phyloP scores from a whole-genome alignment of 2,113 vertebrate genomes.

The Mellivora capensis region DNA sequence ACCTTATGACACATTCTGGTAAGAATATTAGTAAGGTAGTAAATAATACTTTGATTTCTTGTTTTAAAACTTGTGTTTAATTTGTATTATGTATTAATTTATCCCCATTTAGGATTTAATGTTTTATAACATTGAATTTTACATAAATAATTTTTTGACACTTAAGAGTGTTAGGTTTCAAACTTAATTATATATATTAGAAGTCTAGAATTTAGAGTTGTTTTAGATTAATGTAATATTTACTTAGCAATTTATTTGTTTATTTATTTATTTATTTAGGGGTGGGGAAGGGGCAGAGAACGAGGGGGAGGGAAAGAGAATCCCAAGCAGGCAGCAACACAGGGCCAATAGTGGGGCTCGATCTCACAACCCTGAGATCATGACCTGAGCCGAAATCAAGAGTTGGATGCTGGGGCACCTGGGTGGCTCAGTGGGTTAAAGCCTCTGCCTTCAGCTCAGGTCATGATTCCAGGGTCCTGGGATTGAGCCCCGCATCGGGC shows the following conservation, averaged over 20 bases:
- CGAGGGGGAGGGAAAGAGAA: background rate
- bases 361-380: background rate
- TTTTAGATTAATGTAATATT: background rate
- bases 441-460: too few species aligned
- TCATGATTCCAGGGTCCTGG: too few species aligned
- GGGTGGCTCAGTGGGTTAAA: too few species aligned
- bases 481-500: too few species aligned
- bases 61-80: background rate
- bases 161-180: background rate
- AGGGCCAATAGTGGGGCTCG: background rate
- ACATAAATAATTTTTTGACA: background rate
- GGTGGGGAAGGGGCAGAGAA: background rate
- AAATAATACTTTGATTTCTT: background rate
- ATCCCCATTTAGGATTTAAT: background rate
- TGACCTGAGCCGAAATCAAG: background rate
- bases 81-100: background rate
- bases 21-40: background rate
- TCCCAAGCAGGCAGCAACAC: background rate
- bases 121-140: background rate
- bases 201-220: background rate
- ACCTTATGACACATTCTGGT: background rate
- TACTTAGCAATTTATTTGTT: background rate
- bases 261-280: background rate
- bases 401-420: background rate
- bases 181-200: background rate